Base-by-base conservation (phyloP, 2,797 vertebrate genomes). In the Myripristis murdjan region DNA sequence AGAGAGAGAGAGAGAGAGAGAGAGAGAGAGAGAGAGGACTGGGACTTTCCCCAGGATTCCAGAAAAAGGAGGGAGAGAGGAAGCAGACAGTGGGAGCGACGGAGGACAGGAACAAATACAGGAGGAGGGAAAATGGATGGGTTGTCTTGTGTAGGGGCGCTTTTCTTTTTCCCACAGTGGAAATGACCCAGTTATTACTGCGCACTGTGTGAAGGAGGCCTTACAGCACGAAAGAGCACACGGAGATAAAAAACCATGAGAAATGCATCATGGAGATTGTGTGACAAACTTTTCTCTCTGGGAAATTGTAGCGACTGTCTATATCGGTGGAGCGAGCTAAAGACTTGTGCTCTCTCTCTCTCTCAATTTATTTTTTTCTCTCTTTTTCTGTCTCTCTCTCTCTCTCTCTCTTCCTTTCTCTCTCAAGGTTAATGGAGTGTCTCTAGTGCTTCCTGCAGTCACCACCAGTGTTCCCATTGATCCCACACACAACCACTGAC, bases 1-100 rank as follows among this genome's bases (percentile, higher is more conserved):
- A 18, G 62, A 59, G 58, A 49, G 39, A 64, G 58, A 49, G 44
- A 57, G 41, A 46, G 64, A 16, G 24, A 60, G 56, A 54, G 53
- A 49, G 18, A 39, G 59, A 37, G 49, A 35, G 20, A 23, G 33
- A 7, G 37, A 57, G 47, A 73, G 70, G 44, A 82, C 54, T 62
- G 92, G 91, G 92, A 92, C 89, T 93, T 93, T 92, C 91, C 91
- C 91, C 88, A 86, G 88, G 91, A 91, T 92, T 80, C 64, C 62
- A 86, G 78, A 83, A 64, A 73, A 81, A 76, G 70, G 84, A 88
- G 77, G 82, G 86, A 87, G 83, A 90, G 72, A 91, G 90, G 84
- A 91, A 90, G 87, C 88, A 90, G 86, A 92, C 90, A 90, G 81
- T 86, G 87, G 81, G 88, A 89, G 90, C 85, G 60, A 88, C 75